Conservation (phyloP, 35 echinoderm and acorn worm genomes). For the Hemicentrotus pulcherrimus region DNA sequence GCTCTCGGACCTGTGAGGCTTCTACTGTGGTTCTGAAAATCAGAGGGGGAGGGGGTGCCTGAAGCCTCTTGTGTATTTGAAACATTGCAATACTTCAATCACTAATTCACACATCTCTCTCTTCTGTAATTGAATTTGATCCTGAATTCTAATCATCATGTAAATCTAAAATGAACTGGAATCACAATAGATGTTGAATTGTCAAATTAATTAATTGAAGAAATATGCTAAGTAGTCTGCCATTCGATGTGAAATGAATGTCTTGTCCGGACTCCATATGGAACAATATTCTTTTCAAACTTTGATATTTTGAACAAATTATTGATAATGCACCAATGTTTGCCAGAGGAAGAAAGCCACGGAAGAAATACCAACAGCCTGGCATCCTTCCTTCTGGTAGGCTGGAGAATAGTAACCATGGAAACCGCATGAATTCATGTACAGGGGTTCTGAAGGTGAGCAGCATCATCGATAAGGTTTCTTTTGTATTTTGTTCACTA, state of each 20-base stretch:
- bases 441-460: neutral
- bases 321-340: neutral
- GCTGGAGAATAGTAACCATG: neutral
- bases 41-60: neutral
- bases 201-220: too few relatives aligned
- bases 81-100: neutral
- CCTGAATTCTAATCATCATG: neutral
- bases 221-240: too few relatives aligned
- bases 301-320: neutral
- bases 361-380: neutral
- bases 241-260: too few relatives aligned
- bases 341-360: neutral
- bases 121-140: neutral
- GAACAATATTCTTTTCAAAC: neutral
- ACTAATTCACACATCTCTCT: neutral
- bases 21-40: too few relatives aligned
- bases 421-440: slow-evolving; percentile 7
- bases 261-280: neutral
- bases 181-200: neutral
- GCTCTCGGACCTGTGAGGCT: too few relatives aligned
- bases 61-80: neutral
- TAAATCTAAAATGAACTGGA: neutral
- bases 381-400: neutral
- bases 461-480: slow-evolving; percentile 10
- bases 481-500: neutral